Percentiles rank a stretch among this genome's conserved stretches.
phyloP scores from a whole-genome alignment of 1,140 invertebrate species.

The Grapholita molesta region DNA sequence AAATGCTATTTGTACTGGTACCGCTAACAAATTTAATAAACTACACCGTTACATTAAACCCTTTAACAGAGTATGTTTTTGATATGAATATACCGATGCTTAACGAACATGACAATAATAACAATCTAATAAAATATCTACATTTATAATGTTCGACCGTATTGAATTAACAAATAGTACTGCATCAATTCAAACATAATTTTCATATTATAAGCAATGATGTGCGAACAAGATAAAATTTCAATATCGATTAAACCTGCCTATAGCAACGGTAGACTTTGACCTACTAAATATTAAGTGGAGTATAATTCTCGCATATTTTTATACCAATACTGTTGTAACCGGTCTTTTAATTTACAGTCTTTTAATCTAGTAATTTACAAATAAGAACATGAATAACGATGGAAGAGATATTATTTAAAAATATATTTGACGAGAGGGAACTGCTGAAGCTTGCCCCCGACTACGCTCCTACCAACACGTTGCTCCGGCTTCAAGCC shows the following conservation, averaged over 20 bases:
- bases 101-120: no score
- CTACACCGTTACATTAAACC: not conserved
- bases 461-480: slow-evolving; percentile 38
- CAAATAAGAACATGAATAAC: slow-evolving; percentile 12
- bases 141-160: not conserved
- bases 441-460: slow-evolving; percentile 35
- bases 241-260: slow-evolving; percentile 5
- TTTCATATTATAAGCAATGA: not conserved
- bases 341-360: no score
- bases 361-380: not conserved
- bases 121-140: not conserved
- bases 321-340: no score
- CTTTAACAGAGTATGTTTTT: not conserved
- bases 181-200: not conserved
- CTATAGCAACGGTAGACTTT: not conserved
- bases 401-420: slow-evolving; percentile 46
- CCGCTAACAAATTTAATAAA: not conserved
- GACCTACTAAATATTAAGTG: not conserved
- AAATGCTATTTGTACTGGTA: no score
- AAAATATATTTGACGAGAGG: slow-evolving; percentile 36
- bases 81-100: not conserved
- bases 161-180: not conserved
- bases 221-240: not conserved
- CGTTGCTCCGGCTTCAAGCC: slow-evolving; percentile 34
- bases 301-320: not conserved